Conservation (phyloP, 2,113 vertebrate genomes). For the Tapirus terrestris region DNA sequence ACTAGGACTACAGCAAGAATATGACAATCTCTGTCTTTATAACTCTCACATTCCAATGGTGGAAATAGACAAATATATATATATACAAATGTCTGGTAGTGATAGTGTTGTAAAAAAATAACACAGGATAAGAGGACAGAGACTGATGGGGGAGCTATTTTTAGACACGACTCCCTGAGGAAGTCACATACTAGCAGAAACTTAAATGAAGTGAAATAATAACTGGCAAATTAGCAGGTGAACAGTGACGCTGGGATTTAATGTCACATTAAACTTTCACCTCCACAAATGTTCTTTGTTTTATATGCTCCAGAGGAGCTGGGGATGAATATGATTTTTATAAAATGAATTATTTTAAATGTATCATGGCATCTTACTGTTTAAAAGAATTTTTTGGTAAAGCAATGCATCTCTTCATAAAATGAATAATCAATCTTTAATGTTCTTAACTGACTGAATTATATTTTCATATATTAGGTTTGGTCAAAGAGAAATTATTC, state of each 20-base stretch:
- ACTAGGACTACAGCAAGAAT: neutral
- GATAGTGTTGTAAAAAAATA: neutral
- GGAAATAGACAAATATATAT: neutral
- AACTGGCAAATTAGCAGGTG: conserved; percentile 49
- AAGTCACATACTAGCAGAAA: conserved; percentile 52
- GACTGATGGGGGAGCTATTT: neutral
- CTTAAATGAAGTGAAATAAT: conserved; percentile 61
- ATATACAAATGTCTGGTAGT: neutral
- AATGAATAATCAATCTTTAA: conserved; percentile 31
- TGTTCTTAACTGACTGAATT: conserved; percentile 23
- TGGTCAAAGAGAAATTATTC: conserved; percentile 20
- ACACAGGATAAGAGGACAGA: neutral
- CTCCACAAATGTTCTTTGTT: conserved; percentile 45
- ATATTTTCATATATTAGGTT: conserved; percentile 11
- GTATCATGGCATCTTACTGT: neutral
- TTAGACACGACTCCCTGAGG: conserved; percentile 23
- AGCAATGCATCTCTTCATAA: conserved; percentile 15
- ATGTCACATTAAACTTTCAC: conserved; percentile 31
- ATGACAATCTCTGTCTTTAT: neutral
- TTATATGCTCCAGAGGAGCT: neutral
- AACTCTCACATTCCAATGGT: neutral
- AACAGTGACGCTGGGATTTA: conserved; percentile 37
- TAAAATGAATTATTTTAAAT: conserved; percentile 49
- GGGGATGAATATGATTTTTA: neutral
- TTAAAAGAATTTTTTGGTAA: conserved; percentile 47